phyloP scores from a whole-genome alignment of 2,888 invertebrate species.

The Erebia ligea region DNA sequence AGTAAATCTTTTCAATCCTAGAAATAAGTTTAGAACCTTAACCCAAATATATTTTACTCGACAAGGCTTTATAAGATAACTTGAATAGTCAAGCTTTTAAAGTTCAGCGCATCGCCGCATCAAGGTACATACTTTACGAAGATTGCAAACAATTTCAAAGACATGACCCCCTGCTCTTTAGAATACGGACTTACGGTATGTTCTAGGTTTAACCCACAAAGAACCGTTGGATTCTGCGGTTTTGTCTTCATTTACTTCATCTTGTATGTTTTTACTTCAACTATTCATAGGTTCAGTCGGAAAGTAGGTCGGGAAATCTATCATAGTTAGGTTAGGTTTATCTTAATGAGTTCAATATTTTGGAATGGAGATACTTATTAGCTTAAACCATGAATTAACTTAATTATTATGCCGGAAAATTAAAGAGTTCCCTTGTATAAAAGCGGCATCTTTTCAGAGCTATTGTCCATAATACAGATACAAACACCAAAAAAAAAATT shows the following conservation, averaged over 20 bases:
- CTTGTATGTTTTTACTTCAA: background rate
- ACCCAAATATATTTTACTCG: conserved; percentile 3
- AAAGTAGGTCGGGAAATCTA: no score
- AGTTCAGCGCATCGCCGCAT: conserved; percentile 19
- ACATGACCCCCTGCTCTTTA: conserved; percentile 26
- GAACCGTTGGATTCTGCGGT: conserved; percentile 15
- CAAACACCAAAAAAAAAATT: no score
- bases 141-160: conserved; percentile 29
- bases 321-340: no score
- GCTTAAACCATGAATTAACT: no score
- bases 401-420: no score
- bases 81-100: background rate
- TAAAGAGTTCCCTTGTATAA: no score
- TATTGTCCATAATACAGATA: no score
- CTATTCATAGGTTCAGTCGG: no score
- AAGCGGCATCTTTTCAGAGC: no score
- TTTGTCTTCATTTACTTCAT: conserved; percentile 7
- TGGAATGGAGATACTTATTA: no score
- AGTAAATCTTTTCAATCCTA: no score
- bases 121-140: conserved; percentile 14
- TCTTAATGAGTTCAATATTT: no score
- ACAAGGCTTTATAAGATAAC: conserved; percentile 13
- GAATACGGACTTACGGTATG: conserved; percentile 17
- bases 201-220: conserved; percentile 14
- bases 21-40: background rate